Base-by-base conservation (phyloP, 2,113 vertebrate species). In the Cebus imitator region DNA sequence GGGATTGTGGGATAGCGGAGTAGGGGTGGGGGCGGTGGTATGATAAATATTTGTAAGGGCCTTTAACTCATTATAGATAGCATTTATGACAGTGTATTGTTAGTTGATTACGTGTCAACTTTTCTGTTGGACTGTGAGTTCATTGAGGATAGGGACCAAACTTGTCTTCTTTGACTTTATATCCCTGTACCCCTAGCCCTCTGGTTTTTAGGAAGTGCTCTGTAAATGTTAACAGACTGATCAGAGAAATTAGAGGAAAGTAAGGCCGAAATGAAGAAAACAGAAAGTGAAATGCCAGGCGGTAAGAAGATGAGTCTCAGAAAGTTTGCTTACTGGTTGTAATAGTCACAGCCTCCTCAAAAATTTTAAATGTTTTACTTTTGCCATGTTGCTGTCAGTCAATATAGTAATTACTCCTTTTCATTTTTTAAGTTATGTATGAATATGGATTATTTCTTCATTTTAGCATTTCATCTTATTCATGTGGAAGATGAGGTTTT, bases 301-400 rank as follows among this genome's bases (percentile, higher is more conserved):
- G 84, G 40, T 94, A 66, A 21, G 18, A 64, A 30, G 16, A 81
- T 48, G 94, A 83, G 55, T 64, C 17, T 66, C 87, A 81, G 52
- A 89, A 75, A 83, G 37, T 61, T 75, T 90, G 35, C n/a, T 89
- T 70, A 68, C 6, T 73, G 43, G 8, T 90, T n/a, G 0, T 87
- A 66, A 66, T 87, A 82, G 81, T 75, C n/a, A 81, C 37, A 90
- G 75, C 70, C 1, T 8, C 13, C 11, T 87, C 7, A 68, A 50
- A 92, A 96, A 64, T 8, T 30, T 79, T 92, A 75, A 83, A 11
- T 90, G n/a, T 90, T 93, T 91, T 95, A 66, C 30, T 90, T 96
- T 88, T 95, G 76, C 76, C 55, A 37, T 75, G 18, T 87, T 79
- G 32, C 14, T 89, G 6, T 92, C 2, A n/a, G 20, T 85, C 30